Base-by-base conservation (phyloP, 2,888 invertebrate species). In the Phortica okadai region DNA sequence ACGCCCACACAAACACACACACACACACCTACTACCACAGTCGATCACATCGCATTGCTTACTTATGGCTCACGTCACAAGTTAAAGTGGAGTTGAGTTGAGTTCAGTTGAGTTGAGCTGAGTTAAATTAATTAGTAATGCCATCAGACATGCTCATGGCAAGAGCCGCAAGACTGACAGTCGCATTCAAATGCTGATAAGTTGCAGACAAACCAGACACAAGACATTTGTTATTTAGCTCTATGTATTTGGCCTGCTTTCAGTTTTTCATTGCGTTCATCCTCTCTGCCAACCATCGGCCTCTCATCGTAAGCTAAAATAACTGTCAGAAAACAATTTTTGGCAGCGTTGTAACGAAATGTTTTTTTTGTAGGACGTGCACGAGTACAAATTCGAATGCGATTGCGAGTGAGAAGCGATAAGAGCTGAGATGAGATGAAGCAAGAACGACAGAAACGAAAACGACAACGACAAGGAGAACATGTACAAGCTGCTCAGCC, bases 151-250 rank as follows among this genome's bases (percentile, higher is more conserved):
- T 69, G 45, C 56, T 11, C 50, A 50, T 8, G 50, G 66, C 21
- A 21, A 54, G n/a, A 33, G 56, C 10, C 21, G 56, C n/a, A 45
- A 25, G 70, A 16, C 25, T 25, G 41, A 21, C 56, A 14, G 56
- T 4, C 33, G 33, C 21, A 25, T n/a, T 62, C 62, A 62, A 62
- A 62, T 25, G 72, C 79, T 83, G 83, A 85, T 88, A 85, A 85
- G 87, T 88, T 85, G 85, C 82, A 82, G 82, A 86, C 88, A 88
- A 85, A 33, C 82, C 79, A 82, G 88, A 80, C 82, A 82, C 82
- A 76, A 82, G 78, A 80, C 85, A 85, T 83, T 82, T 76, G 77
- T 82, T 78, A 86, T 86, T 83, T 81, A 50, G 14, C 50, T 11
- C 2, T 4, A 1, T 21, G 21, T 21, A 33, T 1, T 1, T 33